Evolutionary conservation across 92 coral and sea anemone genomes (phyloP), one percentile per base, ranked within the genome.

Genomic region (Actinostola sp.): DNA sequence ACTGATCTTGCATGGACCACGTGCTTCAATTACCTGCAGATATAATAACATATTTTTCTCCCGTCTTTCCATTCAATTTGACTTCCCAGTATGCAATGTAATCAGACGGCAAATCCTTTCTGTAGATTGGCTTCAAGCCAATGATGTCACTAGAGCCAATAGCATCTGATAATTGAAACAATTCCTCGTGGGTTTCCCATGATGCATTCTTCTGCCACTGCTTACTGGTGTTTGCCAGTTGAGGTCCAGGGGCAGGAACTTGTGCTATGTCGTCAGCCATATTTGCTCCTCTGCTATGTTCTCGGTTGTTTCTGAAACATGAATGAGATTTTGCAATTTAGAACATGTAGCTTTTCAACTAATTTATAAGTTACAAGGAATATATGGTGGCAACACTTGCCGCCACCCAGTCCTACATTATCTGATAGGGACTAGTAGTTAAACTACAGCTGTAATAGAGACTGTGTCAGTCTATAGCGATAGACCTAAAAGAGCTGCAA

Each of bases 21-120:
- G 26, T 23, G 21, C 23, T 19, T 36, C 24, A 29, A 43, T 49
- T 68, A 90, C 96, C 96, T 68, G 96, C 92, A 21, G 96, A 90
- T 34, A 90, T 79, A 42, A 90, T 87, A 39, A 90, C 84, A 43
- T 90, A 90, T 57, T 80, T 87, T 45, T 87, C 96, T 14, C 92
- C 92, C 12, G 66, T 87, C 59, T 72, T 87, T 19, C 83, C 84
- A 62, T 76, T 64, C 31, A 90, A 24, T 58, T 87, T 90, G 2
- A 89, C 80, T 43, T 90, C 96, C 96, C 96, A 90, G 70, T 90
- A 90, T 0, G 96, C 96, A 48, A 90, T 77, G 24, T 87, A 90
- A 43, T 70, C 65, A 35, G 57, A 11, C 7, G 96, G 96, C 53
- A 90, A 82, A 65, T 90, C 96, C 51, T 90, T 90, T 35, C 96